A percentile compares a stretch with the other conserved stretches of the same genome.
Evolutionary conservation across 2,797 vertebrate species (phyloP).

Genomic region (Malurus leucopterus): DNA sequence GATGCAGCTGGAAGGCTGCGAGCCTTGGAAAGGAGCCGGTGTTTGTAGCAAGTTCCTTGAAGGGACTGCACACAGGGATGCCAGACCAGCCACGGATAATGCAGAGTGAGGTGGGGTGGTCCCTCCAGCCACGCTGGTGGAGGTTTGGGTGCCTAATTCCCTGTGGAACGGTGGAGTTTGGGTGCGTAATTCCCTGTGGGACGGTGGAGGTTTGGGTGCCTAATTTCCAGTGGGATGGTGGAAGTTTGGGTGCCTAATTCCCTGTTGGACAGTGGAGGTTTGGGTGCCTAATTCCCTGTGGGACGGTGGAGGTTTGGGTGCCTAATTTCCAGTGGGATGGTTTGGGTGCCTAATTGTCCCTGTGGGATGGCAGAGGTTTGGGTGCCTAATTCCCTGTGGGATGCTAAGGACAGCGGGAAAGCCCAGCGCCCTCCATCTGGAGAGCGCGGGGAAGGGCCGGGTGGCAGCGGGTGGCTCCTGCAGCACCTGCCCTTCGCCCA

Average conservation of each 20-base stretch:
- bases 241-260: too few species aligned
- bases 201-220: too few species aligned
- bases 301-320: too few species aligned
- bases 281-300: too few species aligned
- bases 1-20: too few species aligned
- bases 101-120: fast-evolving
- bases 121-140: fast-evolving
- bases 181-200: neutral
- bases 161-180: too few species aligned
- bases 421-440: neutral
- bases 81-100: fast-evolving
- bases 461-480: neutral
- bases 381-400: neutral
- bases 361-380: too few species aligned
- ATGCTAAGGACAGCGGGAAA: neutral
- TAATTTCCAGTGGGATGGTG: too few species aligned
- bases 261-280: too few species aligned
- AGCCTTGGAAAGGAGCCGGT: neutral
- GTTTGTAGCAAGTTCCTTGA: neutral
- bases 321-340: too few species aligned
- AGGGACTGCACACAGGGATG: fast-evolving
- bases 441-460: neutral
- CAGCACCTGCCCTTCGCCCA: neutral
- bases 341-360: too few species aligned
- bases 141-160: neutral